Base-by-base conservation (phyloP, 2,797 vertebrate species). In the Enteromius paludinosus region DNA sequence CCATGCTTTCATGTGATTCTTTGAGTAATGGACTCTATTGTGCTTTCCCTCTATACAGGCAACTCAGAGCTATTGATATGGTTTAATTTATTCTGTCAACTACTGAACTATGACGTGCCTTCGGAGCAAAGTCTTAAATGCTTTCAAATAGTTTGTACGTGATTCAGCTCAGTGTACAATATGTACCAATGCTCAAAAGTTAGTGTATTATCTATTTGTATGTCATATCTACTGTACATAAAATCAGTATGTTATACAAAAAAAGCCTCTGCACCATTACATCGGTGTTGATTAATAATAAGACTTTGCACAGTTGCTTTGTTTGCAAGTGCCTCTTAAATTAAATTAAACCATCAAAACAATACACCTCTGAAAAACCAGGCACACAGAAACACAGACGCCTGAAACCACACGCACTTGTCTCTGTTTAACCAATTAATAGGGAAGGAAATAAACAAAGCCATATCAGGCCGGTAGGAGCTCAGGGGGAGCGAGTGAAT, bases 401-500 rank as follows among this genome's bases (percentile, higher is more conserved):
- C 45, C 17, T 83, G 33, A 65, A 12, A 45, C 20, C 41, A 74
- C 30, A 52, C 73, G 72, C 65, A 83, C 80, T 68, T 59, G 54
- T 41, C 64, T 45, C 35, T 2, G 4, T 78, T 78, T 59, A 78
- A 79, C 68, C 66, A 28, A 30, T 83, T 75, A 28, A 79, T 65
- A 25, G 62, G 43, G 45, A 70, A 54, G 56, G 62, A 65, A 81
- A 85, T 56, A 78, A 70, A 85, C 41, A 66, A 18, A 79, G 38
- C 38, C 20, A 10, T 38, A 82, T 84, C 30, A 54, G 54, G 18
- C 52, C 30, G 49, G 69, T 15, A 61, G 30, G 81, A 68, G 25
- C 30, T 11, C n/a, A 30, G 33, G n/a, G 82, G 30, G 28, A 61
- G 81, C 1, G n/a, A 61, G 35, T 23, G 76, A 72, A 54, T 11